phyloP scores from a whole-genome alignment of 2,797 vertebrate species.

The Argya squamiceps region DNA sequence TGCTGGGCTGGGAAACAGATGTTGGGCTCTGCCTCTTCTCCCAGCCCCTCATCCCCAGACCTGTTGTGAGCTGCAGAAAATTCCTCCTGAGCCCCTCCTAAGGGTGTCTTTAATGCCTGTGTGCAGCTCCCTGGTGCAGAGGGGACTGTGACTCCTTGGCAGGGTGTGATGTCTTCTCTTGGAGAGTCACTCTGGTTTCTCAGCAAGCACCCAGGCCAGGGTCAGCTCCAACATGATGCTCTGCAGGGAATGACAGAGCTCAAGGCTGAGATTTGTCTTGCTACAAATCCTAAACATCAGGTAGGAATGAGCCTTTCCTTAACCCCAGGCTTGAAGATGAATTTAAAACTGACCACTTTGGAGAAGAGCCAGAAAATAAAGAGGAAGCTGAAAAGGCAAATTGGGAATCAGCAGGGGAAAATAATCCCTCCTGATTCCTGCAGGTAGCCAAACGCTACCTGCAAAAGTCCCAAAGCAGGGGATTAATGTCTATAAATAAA shows the following conservation, averaged over 20 bases:
- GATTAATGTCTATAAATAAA: conserved; percentile 5
- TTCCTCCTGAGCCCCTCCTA: background rate
- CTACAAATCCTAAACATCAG: background rate
- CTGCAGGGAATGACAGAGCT: background rate
- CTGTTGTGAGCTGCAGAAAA: background rate
- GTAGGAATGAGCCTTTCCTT: background rate
- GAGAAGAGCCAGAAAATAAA: background rate
- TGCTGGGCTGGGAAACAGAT: background rate
- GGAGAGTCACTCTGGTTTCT: background rate
- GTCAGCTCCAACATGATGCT: background rate
- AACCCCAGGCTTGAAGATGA: background rate
- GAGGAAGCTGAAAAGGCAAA: background rate
- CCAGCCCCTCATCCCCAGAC: background rate
- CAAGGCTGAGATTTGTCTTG: background rate
- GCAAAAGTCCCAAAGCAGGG: background rate
- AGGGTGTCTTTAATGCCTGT: background rate
- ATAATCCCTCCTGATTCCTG: conserved; percentile 18
- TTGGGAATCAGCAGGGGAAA: background rate
- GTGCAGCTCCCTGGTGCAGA: background rate
- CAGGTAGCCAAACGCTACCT: background rate
- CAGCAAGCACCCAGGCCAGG: background rate
- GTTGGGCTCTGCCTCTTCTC: background rate
- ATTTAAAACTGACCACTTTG: background rate
- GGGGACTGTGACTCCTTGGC: background rate
- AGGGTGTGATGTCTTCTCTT: background rate